Base-by-base conservation (phyloP, 2,113 vertebrate species). In the Vulpes lagopus region DNA sequence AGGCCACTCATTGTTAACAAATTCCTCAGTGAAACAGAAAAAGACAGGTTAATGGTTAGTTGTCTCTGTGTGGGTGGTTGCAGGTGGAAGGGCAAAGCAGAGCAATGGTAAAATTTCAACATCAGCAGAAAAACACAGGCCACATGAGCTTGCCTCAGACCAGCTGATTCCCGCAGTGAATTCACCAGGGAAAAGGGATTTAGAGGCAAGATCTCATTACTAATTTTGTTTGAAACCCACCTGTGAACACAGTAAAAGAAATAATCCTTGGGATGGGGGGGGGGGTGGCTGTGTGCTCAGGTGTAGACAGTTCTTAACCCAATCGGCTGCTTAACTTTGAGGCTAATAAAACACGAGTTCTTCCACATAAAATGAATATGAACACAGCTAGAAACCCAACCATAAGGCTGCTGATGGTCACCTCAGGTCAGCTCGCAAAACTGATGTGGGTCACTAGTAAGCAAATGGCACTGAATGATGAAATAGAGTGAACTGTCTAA, bases 181-280 rank as follows among this genome's bases (percentile, higher is more conserved):
- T 43, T 89, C 96, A 96, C 80, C 10, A 93, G 97, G 92, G 89
- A 95, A 64, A 97, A 97, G 97, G 83, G 97, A 97, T 98, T 97
- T 94, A 84, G 11, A 98, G 86, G 74, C 59, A 92, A 0, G 35
- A 94, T 97, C 95, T 98, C 98, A 97, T 95, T 94, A 96, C 90
- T 98, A 88, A 97, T 98, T 98, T 98, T 95, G 88, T 67, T 95
- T 64, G 94, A 98, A 98, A 97, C 35, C 67, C 89, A 98, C 88
- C 94, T 89, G 89, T 98, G 98, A 98, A 98, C 98, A 97, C 93
- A 97, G 92, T 30, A 22, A 60, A 94, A 65, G 94, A 51, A 57
- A 95, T 43, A 30, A 38, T 98, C 97, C 96, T 10, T 4, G 97
- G 91, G 95, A 95, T 81, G 76, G 4, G 9, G 22, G 0, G 0